Conservation (phyloP, 2,113 vertebrate species). For the Verasper variegatus region DNA sequence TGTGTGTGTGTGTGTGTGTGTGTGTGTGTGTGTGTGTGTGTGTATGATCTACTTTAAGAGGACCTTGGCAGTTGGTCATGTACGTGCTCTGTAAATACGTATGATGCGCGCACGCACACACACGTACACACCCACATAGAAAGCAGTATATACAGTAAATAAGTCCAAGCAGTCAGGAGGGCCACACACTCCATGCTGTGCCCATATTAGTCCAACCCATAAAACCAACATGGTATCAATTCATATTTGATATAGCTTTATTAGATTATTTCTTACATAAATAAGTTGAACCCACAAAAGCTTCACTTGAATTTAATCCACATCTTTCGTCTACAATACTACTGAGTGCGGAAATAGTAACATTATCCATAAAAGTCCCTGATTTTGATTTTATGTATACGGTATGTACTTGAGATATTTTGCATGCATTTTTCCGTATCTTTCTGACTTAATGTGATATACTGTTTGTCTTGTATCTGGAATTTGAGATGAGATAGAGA, state of each 20-base stretch:
- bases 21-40: too few relatives aligned
- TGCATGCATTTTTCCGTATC: too few relatives aligned
- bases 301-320: neutral
- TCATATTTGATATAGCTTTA: neutral
- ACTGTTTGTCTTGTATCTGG: neutral
- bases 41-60: slow-evolving; percentile 55
- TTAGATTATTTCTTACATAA: neutral
- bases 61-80: slow-evolving; percentile 52
- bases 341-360: neutral
- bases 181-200: neutral
- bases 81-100: slow-evolving; percentile 41
- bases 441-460: too few relatives aligned
- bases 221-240: neutral
- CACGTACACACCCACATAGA: neutral
- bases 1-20: slow-evolving; percentile 4
- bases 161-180: slow-evolving; percentile 13
- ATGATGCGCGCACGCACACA: neutral
- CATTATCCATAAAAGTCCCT: too few relatives aligned
- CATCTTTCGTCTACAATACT: neutral
- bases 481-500: neutral
- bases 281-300: neutral
- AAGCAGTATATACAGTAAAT: slow-evolving; percentile 4
- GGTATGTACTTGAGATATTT: too few relatives aligned
- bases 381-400: too few relatives aligned
- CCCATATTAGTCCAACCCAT: slow-evolving; percentile 12